These are phyloP conservation scores for Polypedilum pembai DNA, from an alignment of 1,140 invertebrate genomes.

Conservation along the genomic window DNA sequence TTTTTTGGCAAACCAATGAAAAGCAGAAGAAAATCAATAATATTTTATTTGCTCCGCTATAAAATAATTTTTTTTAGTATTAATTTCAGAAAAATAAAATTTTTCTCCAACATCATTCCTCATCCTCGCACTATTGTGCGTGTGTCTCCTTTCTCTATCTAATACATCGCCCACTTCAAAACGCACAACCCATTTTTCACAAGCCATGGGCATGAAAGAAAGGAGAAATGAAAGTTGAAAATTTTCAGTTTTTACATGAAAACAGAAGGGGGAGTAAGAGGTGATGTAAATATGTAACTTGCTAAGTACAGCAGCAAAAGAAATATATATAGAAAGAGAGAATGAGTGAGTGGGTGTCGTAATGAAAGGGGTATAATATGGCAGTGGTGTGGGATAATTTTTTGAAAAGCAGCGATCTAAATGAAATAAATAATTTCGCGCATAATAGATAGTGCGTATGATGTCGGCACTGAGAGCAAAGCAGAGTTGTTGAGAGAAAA, in stretches of 20 bases:
- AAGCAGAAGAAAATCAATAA: neutral
- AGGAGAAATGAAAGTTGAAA: neutral
- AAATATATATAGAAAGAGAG: neutral
- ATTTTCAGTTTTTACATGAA: neutral
- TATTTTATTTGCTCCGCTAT: neutral
- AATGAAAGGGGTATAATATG: neutral
- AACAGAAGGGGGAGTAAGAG: neutral
- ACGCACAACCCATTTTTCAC: constrained; percentile 10
- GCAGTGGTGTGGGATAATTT: neutral
- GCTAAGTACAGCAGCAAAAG: neutral
- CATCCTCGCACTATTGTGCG: neutral
- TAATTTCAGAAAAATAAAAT: neutral
- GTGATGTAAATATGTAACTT: too few species aligned
- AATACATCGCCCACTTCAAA: neutral
- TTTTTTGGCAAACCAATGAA: neutral
- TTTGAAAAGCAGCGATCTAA: constrained; percentile 10
- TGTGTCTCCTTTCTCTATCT: neutral
- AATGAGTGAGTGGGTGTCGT: neutral
- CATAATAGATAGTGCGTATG: constrained; percentile 27
- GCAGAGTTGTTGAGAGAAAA: neutral
- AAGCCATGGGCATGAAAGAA: neutral
- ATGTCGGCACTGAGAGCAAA: neutral
- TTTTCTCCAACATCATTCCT: neutral
- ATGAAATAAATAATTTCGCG: constrained; percentile 28
- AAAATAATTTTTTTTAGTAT: constrained; percentile 8